These are phyloP conservation scores for Spondyliosoma cantharus DNA, from an alignment of 2,797 vertebrate genomes.

Conservation along the genomic window DNA sequence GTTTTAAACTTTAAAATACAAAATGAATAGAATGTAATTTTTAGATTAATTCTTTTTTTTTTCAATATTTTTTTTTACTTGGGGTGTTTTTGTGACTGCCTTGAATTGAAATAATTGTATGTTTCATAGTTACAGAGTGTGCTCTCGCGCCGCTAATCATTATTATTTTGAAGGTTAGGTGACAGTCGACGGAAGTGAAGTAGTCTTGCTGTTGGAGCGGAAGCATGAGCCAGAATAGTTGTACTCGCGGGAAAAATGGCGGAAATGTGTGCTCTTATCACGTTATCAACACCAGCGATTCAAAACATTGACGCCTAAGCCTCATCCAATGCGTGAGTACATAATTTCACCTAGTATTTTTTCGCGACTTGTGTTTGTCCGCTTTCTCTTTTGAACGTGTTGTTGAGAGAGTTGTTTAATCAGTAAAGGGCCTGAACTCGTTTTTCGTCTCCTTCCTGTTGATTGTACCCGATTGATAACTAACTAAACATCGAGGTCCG, in stretches of 20 bases:
- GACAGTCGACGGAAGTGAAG: slow-evolving; percentile 1
- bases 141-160: rapidly evolving
- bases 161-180: slow-evolving; percentile 28
- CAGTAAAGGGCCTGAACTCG: not conserved
- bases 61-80: not conserved
- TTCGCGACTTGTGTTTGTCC: not conserved
- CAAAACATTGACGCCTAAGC: slow-evolving; percentile 18
- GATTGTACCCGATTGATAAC: not conserved
- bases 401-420: slow-evolving; percentile 10
- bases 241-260: slow-evolving; percentile 79
- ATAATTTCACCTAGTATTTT: not conserved
- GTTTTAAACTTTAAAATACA: not conserved
- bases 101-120: not conserved
- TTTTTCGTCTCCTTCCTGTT: slow-evolving; percentile 23
- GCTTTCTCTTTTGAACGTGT: not conserved
- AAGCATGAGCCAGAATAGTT: slow-evolving; percentile 22
- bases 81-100: not conserved
- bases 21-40: not conserved
- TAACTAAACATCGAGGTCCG: not conserved
- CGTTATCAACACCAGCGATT: slow-evolving; percentile 3
- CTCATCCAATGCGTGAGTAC: slow-evolving; percentile 44
- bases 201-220: slow-evolving; percentile 9
- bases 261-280: slow-evolving; percentile 51
- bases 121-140: not conserved
- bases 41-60: not conserved